Evolutionary conservation across 2,888 invertebrate genomes (phyloP).

Genomic region (Amphimallon solstitiale): DNA sequence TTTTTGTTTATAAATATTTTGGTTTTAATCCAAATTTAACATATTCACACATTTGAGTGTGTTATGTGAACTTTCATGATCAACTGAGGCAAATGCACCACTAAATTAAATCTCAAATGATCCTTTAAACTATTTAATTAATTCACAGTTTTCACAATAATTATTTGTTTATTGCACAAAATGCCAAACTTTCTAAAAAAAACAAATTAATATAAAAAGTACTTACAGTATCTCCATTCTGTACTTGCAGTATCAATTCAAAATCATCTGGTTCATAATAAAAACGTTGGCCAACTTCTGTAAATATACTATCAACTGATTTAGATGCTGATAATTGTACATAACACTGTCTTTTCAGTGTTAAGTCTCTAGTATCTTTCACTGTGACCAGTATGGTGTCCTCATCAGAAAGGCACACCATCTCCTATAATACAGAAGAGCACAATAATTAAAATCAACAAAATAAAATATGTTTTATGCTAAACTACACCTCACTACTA

Average conservation of each 20-base stretch:
- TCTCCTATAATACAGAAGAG: slow-evolving; percentile 56
- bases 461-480: background rate
- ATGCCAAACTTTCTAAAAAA: background rate
- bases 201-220: slow-evolving; percentile 5
- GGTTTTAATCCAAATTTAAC: too few relatives aligned
- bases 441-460: background rate
- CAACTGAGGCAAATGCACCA: too few relatives aligned
- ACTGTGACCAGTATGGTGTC: slow-evolving; percentile 53
- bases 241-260: slow-evolving; percentile 58
- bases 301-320: slow-evolving; percentile 62
- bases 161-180: too few relatives aligned
- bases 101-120: too few relatives aligned
- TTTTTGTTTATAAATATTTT: too few relatives aligned
- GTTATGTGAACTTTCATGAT: too few relatives aligned
- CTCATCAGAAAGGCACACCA: slow-evolving; percentile 64
- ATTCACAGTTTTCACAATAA: too few relatives aligned
- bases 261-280: slow-evolving; percentile 64
- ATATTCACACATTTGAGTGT: too few relatives aligned
- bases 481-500: background rate
- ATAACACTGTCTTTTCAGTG: slow-evolving; percentile 49
- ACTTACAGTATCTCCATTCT: slow-evolving; percentile 50
- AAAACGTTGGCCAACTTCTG: slow-evolving; percentile 63
- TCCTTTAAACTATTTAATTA: too few relatives aligned
- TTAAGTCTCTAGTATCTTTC: slow-evolving; percentile 54
- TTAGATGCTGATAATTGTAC: slow-evolving; percentile 61